Conservation (phyloP, 1,140 invertebrate genomes). For the Rhagoletis pomonella region DNA sequence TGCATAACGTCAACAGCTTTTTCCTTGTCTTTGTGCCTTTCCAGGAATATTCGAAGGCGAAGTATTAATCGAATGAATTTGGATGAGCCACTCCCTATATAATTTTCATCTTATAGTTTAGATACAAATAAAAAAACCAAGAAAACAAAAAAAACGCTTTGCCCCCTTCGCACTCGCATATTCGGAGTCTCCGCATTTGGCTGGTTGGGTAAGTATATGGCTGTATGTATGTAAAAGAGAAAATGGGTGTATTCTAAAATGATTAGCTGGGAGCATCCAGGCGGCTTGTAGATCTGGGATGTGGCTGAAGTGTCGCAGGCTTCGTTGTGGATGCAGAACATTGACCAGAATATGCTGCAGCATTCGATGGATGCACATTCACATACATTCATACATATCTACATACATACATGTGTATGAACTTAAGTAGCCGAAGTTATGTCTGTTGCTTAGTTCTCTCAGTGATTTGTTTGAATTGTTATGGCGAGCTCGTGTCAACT, state of each 20-base stretch:
- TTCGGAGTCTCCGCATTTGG: too few species aligned
- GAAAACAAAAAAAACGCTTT: too few species aligned
- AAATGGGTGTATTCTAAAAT: not conserved
- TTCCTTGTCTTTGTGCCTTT: too few species aligned
- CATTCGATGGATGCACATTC: too few species aligned
- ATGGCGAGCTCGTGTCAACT: not conserved
- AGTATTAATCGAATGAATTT: too few species aligned
- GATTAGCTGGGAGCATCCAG: slow-evolving; percentile 3
- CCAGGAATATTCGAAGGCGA: too few species aligned
- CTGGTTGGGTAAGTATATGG: not conserved
- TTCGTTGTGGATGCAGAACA: not conserved
- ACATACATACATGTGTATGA: not conserved
- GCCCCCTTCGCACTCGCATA: too few species aligned
- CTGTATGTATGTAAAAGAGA: not conserved
- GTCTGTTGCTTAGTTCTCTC: not conserved
- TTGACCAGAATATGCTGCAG: not conserved
- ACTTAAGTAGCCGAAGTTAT: too few species aligned
- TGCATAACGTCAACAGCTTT: too few species aligned
- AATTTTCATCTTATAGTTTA: too few species aligned
- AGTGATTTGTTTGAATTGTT: not conserved
- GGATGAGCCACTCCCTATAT: too few species aligned
- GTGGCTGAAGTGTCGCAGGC: not conserved
- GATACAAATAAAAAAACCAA: too few species aligned
- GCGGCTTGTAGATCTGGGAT: not conserved
- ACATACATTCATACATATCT: not conserved